These are phyloP conservation scores for Poeciliopsis paucimaculata DNA, from an alignment of 2,797 vertebrate genomes.

Conservation along the genomic window DNA sequence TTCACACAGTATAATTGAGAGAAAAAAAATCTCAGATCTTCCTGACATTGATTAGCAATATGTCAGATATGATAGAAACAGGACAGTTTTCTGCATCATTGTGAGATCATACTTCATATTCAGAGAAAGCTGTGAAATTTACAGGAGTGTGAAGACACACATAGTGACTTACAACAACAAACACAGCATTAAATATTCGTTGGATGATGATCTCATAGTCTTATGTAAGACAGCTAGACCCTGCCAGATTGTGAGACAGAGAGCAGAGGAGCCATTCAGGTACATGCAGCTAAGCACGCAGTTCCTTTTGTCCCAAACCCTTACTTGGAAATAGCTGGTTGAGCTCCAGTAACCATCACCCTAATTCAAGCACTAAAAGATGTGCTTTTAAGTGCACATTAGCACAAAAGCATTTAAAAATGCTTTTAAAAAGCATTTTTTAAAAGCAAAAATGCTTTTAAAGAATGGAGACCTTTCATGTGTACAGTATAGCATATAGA, in stretches of 20 bases:
- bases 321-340: constrained; percentile 66
- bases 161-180: constrained; percentile 50
- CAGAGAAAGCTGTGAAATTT: constrained; percentile 29
- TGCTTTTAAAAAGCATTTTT: constrained; percentile 37
- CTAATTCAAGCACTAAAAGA: constrained; percentile 34
- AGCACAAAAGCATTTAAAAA: too few relatives aligned
- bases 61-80: constrained; percentile 19
- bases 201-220: constrained; percentile 64
- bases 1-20: constrained; percentile 16
- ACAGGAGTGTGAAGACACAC: constrained; percentile 36
- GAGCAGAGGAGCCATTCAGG: constrained; percentile 65
- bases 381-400: too few relatives aligned
- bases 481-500: constrained; percentile 25
- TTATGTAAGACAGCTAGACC: constrained; percentile 66
- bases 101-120: constrained; percentile 20
- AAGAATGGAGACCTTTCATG: constrained; percentile 31
- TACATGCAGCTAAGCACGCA: constrained; percentile 62
- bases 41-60: constrained; percentile 24
- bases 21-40: constrained; percentile 29
- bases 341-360: constrained; percentile 38
- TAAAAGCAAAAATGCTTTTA: constrained; percentile 26
- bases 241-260: constrained; percentile 56
- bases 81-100: constrained; percentile 10
- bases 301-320: constrained; percentile 50
- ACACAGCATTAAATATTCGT: constrained; percentile 48